phyloP scores from a whole-genome alignment of 1,140 invertebrate genomes.

The Drosophila eugracilis region DNA sequence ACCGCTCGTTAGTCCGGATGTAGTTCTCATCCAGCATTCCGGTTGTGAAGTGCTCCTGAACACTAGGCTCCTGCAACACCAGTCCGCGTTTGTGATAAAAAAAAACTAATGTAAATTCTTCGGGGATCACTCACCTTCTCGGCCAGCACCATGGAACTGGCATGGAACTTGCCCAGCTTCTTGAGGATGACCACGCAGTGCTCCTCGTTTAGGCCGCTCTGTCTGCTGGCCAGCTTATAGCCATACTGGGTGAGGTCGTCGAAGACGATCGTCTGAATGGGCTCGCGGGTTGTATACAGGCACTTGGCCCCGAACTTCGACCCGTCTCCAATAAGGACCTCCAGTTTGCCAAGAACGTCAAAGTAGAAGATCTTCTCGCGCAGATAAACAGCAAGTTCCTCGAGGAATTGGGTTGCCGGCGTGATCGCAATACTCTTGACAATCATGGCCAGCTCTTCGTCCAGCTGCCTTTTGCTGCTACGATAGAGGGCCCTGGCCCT shows the following conservation, averaged over 20 bases:
- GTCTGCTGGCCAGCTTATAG: slow-evolving; percentile 77
- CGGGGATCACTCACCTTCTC: slow-evolving; percentile 55
- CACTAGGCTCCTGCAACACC: slow-evolving; percentile 51
- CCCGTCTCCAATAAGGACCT: slow-evolving; percentile 72
- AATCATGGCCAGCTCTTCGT: slow-evolving; percentile 76
- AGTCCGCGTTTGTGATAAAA: neutral
- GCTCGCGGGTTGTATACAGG: slow-evolving; percentile 72
- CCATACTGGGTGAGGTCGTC: slow-evolving; percentile 81
- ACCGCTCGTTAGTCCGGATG: slow-evolving; percentile 72
- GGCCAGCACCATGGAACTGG: slow-evolving; percentile 75
- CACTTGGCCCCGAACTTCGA: slow-evolving; percentile 78
- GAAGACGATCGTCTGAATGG: slow-evolving; percentile 83
- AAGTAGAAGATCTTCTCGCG: slow-evolving; percentile 82
- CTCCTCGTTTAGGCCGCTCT: slow-evolving; percentile 76
- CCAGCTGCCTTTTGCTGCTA: slow-evolving; percentile 72
- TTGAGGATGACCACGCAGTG: slow-evolving; percentile 73
- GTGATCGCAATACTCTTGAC: slow-evolving; percentile 80
- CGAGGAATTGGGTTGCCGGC: slow-evolving; percentile 80
- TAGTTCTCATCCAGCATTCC: slow-evolving; percentile 83
- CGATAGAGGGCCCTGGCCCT: slow-evolving; percentile 66
- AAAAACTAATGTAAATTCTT: neutral
- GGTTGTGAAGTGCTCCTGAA: slow-evolving; percentile 70
- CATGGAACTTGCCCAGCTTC: slow-evolving; percentile 81
- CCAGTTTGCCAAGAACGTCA: slow-evolving; percentile 77
- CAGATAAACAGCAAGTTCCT: slow-evolving; percentile 76